Evolutionary conservation across 1,140 invertebrate species (phyloP).

Genomic region (Nasonia vitripennis): DNA sequence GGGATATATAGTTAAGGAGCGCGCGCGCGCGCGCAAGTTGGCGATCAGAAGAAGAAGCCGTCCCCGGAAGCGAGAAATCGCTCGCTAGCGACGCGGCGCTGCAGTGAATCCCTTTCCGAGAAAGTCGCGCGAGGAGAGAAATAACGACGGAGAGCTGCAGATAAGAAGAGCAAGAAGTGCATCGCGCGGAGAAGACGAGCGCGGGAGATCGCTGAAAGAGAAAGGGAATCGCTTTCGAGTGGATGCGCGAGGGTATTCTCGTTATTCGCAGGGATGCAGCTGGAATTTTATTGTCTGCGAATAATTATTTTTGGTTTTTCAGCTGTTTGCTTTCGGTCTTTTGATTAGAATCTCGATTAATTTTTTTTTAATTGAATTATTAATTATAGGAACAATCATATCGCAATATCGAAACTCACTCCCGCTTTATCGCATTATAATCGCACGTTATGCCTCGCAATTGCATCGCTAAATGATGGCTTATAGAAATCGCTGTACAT

Average conservation of each 20-base stretch:
- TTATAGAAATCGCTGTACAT: not conserved
- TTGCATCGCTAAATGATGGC: slow-evolving; percentile 3
- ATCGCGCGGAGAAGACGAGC: no score
- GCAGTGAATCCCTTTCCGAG: slow-evolving; percentile 9
- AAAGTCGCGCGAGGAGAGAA: not conserved
- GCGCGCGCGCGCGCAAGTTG: no score
- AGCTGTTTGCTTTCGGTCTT: not conserved
- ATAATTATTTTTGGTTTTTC: not conserved
- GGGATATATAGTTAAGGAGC: not conserved
- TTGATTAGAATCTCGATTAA: no score
- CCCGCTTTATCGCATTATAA: not conserved
- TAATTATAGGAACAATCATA: no score
- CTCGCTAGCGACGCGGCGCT: not conserved
- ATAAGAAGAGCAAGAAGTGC: not conserved
- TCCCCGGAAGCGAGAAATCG: slow-evolving; percentile 30
- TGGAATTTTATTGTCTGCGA: not conserved
- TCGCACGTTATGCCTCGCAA: not conserved
- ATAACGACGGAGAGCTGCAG: not conserved
- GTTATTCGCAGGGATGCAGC: no score
- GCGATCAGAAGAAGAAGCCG: slow-evolving; percentile 11
- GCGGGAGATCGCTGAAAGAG: not conserved
- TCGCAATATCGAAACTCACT: not conserved
- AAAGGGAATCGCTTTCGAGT: not conserved
- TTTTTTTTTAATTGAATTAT: no score
- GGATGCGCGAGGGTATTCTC: not conserved